Evolutionary conservation across 2,888 invertebrate genomes (phyloP), one percentile per base, ranked within the genome.

Genomic region (Epinotia brunnichana): DNA sequence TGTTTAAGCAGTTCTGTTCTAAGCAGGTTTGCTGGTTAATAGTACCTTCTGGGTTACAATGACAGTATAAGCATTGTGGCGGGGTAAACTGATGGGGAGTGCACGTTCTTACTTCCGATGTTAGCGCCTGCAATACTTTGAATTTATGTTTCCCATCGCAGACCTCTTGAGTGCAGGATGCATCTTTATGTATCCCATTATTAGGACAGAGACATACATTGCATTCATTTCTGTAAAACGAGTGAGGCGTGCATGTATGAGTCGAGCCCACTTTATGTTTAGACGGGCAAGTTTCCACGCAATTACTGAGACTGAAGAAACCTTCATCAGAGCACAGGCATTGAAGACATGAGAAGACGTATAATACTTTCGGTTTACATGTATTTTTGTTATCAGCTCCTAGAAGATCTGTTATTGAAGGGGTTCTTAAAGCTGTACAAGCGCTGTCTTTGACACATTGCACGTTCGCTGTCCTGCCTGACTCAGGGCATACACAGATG

Each of bases 301-400:
- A 92, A 78, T 87, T 87, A n/a, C 81, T 84, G 0, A 81, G 69
- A 41, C 80, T 71, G 64, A 92, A 90, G n/a, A 78, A 74, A 0
- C 92, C 91, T 2, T 82, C 79, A 41, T 90, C 87, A 1, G 90
- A 85, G 73, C 92, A 92, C 48, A 87, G 71, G 75, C 92, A 92
- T 69, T 89, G 88, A 0, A 90, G 78, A 66, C 92, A 92, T 2
- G 83, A 84, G 54, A 90, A 91, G 24, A 91, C 73, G 63, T 92
- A 91, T 84, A 90, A 88, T 0, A 91, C 90, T 69, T 89, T 90
- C 2, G 92, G 91, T 70, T 92, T 86, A 64, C 92, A 92, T 2
- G 80, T 76, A 4, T 82, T 85, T 17, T 83, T 84, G 15, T 82
- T 79, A 35, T 35, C 35, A 0, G 80, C 73, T 4, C 64, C 66